Percentiles rank a stretch among this genome's conserved stretches.
These are phyloP conservation scores for Eurytoma adleriae DNA, from an alignment of 2,888 invertebrate genomes.

Conservation along the genomic window DNA sequence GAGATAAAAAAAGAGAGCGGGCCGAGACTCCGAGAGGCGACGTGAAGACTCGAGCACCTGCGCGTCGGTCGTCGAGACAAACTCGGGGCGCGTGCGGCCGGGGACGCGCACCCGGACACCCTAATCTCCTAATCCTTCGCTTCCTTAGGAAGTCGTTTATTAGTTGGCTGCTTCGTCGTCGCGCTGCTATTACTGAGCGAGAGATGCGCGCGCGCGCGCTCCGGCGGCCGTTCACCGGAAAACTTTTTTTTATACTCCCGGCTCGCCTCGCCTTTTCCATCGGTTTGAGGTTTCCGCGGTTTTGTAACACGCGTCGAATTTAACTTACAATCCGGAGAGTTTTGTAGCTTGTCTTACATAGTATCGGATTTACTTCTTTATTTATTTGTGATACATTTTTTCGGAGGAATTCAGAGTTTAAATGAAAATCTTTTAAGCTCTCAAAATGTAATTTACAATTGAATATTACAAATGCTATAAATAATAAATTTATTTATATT, in stretches of 20 bases:
- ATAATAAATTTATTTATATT: too few relatives aligned
- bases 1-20: background rate
- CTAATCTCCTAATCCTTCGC: conserved; percentile 75
- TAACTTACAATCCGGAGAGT: background rate
- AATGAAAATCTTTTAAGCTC: too few relatives aligned
- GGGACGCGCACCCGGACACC: conserved; percentile 62
- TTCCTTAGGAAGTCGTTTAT: conserved; percentile 76
- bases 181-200: conserved; percentile 45
- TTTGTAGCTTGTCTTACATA: too few relatives aligned
- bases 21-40: background rate
- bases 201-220: background rate
- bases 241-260: conserved; percentile 26
- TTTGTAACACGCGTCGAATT: background rate
- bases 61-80: conserved; percentile 25
- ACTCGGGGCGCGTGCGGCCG: conserved; percentile 29
- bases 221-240: conserved; percentile 52
- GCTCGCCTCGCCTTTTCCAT: background rate
- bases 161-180: conserved; percentile 68
- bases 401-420: too few relatives aligned
- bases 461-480: too few relatives aligned
- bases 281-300: background rate
- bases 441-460: too few relatives aligned
- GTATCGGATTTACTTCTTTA: too few relatives aligned
- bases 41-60: conserved; percentile 34
- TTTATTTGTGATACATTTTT: too few relatives aligned